Evolutionary conservation across 2,113 vertebrate genomes (phyloP).

Genomic region (Oncorhynchus kisutch): DNA sequence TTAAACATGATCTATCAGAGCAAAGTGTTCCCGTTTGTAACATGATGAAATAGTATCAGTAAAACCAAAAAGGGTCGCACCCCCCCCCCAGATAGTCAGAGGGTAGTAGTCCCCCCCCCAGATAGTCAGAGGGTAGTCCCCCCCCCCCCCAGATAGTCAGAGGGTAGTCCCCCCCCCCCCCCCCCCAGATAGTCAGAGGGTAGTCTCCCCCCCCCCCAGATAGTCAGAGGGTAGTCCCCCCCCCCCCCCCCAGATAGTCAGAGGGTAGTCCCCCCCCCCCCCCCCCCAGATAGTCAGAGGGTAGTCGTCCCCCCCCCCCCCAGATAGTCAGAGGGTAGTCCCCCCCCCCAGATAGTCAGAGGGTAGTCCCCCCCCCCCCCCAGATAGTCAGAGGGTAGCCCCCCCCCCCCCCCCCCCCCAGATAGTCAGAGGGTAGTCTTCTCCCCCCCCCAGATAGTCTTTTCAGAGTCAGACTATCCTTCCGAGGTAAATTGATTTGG

Average conservation of each 20-base stretch:
- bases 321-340: too few relatives aligned
- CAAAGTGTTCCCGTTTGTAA: constrained; percentile 5
- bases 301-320: too few relatives aligned
- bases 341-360: neutral
- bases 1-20: neutral
- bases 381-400: neutral
- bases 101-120: too few relatives aligned
- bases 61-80: neutral
- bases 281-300: neutral
- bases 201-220: too few relatives aligned
- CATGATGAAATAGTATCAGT: neutral
- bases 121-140: too few relatives aligned
- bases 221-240: too few relatives aligned
- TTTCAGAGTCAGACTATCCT: constrained; percentile 78
- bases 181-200: too few relatives aligned
- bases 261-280: too few relatives aligned
- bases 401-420: neutral
- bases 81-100: neutral
- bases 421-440: too few relatives aligned
- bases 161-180: too few relatives aligned
- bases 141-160: too few relatives aligned
- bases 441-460: neutral
- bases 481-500: constrained; percentile 87
- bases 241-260: neutral
- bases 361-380: too few relatives aligned